phyloP scores from a whole-genome alignment of 2,797 vertebrate genomes.

The Ceryle rudis region DNA sequence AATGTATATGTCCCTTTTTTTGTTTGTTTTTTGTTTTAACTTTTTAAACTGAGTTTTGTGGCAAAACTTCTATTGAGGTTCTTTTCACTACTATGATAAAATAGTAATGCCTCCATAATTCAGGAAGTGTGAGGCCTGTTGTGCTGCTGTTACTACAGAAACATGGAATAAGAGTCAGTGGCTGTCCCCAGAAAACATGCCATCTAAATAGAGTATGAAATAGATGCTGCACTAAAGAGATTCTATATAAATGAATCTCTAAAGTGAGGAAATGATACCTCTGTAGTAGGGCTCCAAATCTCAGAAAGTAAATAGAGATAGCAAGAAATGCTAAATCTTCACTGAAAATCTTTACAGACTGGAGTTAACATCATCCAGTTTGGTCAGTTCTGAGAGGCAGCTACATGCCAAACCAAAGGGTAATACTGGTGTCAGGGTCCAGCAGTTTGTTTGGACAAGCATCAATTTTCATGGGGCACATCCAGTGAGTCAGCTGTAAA shows the following conservation, averaged over 20 bases:
- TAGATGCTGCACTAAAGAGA: not conserved
- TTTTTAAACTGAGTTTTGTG: not conserved
- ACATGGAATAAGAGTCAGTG: not conserved
- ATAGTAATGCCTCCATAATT: not conserved
- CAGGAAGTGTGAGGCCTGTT: not conserved
- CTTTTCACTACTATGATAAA: not conserved
- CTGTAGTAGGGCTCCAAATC: not conserved
- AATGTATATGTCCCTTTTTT: not conserved
- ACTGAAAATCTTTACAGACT: not conserved
- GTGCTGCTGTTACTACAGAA: not conserved
- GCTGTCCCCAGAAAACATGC: not conserved
- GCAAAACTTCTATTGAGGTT: not conserved
- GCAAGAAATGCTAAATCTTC: not conserved
- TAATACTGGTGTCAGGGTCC: not conserved
- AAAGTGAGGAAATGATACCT: not conserved
- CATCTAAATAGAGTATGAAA: not conserved
- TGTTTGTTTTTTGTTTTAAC: not conserved
- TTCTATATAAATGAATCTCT: not conserved
- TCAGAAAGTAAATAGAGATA: not conserved
- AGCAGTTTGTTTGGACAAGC: not conserved
- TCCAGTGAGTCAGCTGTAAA: not conserved
- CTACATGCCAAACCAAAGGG: not conserved
- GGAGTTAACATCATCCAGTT: fast-evolving
- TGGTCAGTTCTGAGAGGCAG: not conserved
- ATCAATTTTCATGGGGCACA: not conserved